Conservation (phyloP, 2,888 invertebrate genomes). For the Pinctada fucata region DNA sequence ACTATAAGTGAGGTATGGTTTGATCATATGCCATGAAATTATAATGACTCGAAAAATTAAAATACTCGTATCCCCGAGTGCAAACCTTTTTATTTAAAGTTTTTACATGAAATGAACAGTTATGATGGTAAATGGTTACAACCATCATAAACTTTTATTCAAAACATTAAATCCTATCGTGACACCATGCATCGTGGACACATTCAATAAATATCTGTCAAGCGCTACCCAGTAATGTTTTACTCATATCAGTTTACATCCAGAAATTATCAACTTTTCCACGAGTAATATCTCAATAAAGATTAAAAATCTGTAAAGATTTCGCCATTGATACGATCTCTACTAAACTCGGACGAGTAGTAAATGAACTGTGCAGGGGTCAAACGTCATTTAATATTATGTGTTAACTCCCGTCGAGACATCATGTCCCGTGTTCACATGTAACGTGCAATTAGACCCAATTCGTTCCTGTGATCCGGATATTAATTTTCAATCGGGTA, state of each 20-base stretch:
- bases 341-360: neutral
- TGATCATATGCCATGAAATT: neutral
- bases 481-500: neutral
- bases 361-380: conserved; percentile 27
- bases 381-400: conserved; percentile 25
- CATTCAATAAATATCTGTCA: conserved; percentile 1
- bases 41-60: neutral
- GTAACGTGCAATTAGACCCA: conserved; percentile 15
- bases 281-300: neutral
- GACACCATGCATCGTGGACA: neutral
- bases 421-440: conserved; percentile 30
- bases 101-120: neutral
- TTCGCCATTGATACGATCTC: neutral
- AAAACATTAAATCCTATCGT: neutral
- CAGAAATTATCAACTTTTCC: neutral
- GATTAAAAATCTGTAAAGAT: neutral
- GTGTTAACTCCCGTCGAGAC: conserved; percentile 31
- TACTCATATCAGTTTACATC: neutral
- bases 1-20: neutral
- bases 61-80: neutral
- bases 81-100: neutral
- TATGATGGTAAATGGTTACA: neutral
- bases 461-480: conserved; percentile 16
- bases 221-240: neutral
- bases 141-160: neutral